phyloP scores from a whole-genome alignment of 2,113 vertebrate species.

The Campylomormyrus numenius region DNA sequence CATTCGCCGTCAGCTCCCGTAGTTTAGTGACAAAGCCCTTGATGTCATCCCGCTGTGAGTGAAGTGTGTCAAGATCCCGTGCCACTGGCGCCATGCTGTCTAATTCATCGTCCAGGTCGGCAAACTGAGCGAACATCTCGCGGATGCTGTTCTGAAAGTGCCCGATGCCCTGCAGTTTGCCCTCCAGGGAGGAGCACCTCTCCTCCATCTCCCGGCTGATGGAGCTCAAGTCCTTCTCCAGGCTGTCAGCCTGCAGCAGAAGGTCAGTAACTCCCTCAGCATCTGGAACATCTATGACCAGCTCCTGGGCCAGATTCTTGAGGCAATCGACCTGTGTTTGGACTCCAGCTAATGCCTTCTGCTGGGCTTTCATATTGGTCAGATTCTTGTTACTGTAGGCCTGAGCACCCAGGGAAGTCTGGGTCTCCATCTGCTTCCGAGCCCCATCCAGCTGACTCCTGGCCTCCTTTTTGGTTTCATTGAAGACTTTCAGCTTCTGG shows the following conservation, averaged over 20 bases:
- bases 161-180: constrained; percentile 89
- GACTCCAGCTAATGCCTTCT: constrained; percentile 72
- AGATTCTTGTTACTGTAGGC: constrained; percentile 82
- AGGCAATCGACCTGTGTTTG: constrained; percentile 70
- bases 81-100: constrained; percentile 85
- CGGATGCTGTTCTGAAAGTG: constrained; percentile 92
- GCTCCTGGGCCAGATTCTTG: constrained; percentile 70
- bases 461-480: constrained; percentile 72
- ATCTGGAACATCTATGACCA: constrained; percentile 75
- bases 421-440: constrained; percentile 71
- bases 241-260: constrained; percentile 69
- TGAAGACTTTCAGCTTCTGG: constrained; percentile 80
- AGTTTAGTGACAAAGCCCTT: constrained; percentile 75
- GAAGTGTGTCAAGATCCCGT: constrained; percentile 64
- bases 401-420: constrained; percentile 73
- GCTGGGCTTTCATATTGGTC: constrained; percentile 83
- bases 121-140: constrained; percentile 87
- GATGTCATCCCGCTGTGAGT: constrained; percentile 70
- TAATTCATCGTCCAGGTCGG: constrained; percentile 91
- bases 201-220: constrained; percentile 73
- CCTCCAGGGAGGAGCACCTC: constrained; percentile 74
- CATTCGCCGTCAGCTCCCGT: constrained; percentile 72
- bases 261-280: constrained; percentile 77
- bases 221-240: constrained; percentile 67
- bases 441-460: constrained; percentile 69